Conservation (phyloP, 2,888 invertebrate genomes). For the Sphinx pinastri region DNA sequence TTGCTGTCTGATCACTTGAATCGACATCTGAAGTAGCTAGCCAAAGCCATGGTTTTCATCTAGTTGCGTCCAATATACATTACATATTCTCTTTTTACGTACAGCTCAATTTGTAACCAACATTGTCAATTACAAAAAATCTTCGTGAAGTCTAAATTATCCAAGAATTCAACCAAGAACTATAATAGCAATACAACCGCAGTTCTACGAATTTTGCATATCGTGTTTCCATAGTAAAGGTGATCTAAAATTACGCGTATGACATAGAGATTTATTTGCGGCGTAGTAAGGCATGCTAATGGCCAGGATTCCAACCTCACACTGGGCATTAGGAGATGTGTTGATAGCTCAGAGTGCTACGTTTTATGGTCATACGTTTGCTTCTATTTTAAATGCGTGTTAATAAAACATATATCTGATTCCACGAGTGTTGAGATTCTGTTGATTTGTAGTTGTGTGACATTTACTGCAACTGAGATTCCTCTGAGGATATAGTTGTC, state of each 20-base stretch:
- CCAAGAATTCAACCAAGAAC: too few relatives aligned
- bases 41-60: too few relatives aligned
- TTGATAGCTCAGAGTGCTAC: constrained; percentile 9
- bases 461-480: not conserved
- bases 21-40: too few relatives aligned
- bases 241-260: constrained; percentile 59
- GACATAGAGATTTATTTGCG: constrained; percentile 72
- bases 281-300: constrained; percentile 44
- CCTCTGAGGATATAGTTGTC: not conserved
- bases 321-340: not conserved
- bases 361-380: constrained; percentile 18
- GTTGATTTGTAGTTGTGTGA: not conserved
- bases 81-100: too few relatives aligned
- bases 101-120: too few relatives aligned
- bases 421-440: not conserved
- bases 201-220: constrained; percentile 15
- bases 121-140: too few relatives aligned
- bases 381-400: constrained; percentile 18
- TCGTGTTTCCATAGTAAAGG: constrained; percentile 41
- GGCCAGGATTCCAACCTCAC: constrained; percentile 38
- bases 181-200: too few relatives aligned
- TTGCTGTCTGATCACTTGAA: too few relatives aligned
- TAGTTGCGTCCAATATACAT: too few relatives aligned
- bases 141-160: too few relatives aligned
- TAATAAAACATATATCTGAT: constrained; percentile 15